Percentiles rank a stretch among this genome's conserved stretches.
Conservation (phyloP, 2,113 vertebrate species). For the Cheilinus undulatus region DNA sequence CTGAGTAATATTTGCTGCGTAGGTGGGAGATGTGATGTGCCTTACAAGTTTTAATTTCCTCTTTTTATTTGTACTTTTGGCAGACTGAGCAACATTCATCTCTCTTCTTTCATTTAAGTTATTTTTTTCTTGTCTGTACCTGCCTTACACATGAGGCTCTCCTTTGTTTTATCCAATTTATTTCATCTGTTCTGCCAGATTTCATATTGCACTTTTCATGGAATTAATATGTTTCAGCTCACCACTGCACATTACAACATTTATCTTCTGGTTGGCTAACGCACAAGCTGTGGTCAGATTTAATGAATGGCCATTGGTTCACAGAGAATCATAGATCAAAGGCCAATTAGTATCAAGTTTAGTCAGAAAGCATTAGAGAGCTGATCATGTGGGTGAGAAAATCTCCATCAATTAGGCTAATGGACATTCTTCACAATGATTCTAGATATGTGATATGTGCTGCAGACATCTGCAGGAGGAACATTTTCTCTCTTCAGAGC, state of each 20-base stretch:
- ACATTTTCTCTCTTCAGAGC: background rate
- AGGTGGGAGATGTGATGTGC: conserved; percentile 56
- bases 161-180: conserved; percentile 1
- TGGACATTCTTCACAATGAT: conserved; percentile 17
- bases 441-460: conserved; percentile 36
- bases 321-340: conserved; percentile 45
- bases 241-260: conserved; percentile 11
- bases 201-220: too few relatives aligned
- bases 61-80: conserved; percentile 34
- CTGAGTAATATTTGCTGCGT: conserved; percentile 55
- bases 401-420: conserved; percentile 52
- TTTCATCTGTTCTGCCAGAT: background rate
- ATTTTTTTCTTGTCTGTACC: background rate
- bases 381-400: conserved; percentile 46
- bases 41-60: conserved; percentile 57
- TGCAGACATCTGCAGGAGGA: conserved; percentile 11
- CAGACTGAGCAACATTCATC: background rate
- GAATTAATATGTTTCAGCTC: background rate
- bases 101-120: background rate
- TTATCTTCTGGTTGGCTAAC: background rate
- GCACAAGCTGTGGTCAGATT: background rate
- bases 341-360: conserved; percentile 45
- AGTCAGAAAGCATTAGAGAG: conserved; percentile 46
- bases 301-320: conserved; percentile 32
- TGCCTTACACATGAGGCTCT: background rate